Base-by-base conservation (phyloP, 1,140 invertebrate species). In the Tetranychus urticae region DNA sequence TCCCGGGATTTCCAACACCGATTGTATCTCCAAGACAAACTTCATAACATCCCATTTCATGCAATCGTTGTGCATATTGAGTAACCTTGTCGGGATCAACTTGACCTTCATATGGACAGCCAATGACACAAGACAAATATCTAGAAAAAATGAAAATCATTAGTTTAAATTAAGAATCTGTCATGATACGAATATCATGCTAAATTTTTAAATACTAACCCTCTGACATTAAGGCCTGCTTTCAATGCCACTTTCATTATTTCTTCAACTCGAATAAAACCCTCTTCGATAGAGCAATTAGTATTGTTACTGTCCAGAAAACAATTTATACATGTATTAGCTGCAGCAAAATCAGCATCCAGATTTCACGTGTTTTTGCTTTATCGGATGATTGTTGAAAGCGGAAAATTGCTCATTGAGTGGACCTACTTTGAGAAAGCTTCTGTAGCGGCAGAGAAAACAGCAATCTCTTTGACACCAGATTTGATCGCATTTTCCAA, bases 21-120 rank as follows among this genome's bases (percentile, higher is more conserved):
- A 97, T 97, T 0, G 94, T 98, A 70, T 99, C 94, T 1, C 92
- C 94, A 4, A 99, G 72, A 5, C 90, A 96, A 45, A 99, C 80
- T 75, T 96, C 92, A 72, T 93, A 94, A 68, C 88, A 93, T 8
- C 88, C 88, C 74, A 89, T 79, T 47, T 82, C 74, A 42, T 87
- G 77, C 63, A 98, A 74, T 12, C 77, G 73, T 65, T 82, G 78
- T 2, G 82, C 79, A 13, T 82, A 23, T 63, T 84, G 79, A 0
- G 84, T 84, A 45, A 94, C 89, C 62, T 77, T 75, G 60, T 74
- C 72, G 10, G 91, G 85, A 31, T 78, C 72, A 45, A 93, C 78
- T 6, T 79, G 70, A 3, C 93, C 93, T 75, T 98, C 91, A 71
- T 98, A 98, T 0, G 94, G 94, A 75, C 94, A 98, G 1, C 89